Evolutionary conservation across 1,140 invertebrate species (phyloP), one percentile per base, ranked within the genome.

Genomic region (Ooceraea biroi): DNA sequence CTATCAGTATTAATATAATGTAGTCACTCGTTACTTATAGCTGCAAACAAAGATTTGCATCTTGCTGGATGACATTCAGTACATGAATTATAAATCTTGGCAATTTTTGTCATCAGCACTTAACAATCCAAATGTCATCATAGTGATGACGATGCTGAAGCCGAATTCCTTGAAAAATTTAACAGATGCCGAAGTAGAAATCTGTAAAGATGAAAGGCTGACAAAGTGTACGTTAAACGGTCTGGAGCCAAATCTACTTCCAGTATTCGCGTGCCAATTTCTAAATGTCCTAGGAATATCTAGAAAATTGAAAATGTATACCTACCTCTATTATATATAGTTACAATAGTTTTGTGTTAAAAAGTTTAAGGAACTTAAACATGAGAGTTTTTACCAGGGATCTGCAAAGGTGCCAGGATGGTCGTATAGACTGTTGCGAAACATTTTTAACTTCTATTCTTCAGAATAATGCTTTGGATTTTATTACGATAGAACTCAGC

Each of bases 241-340:
- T 14, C 86, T 95, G 2, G 85, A 93, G 36, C 82, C 92, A 0
- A 92, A 93, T 86, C 94, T 92, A 69, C 91, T 95, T 14, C 90
- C 93, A 0, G 92, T 93, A 3, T 86, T 96, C 2, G 94, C 94
- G 0, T 96, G 96, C 83, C 96, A 96, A 88, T 92, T 96, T 65
- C 89, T 96, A 3, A 93, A 95, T 44, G 95, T 96, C 0, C 90
- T 94, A 46, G 96, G 94, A 0, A 95, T 96, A 60, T 94, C 95
- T 0, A 78, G 93, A 96, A 84, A 95, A 93, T 95, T 96, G 91
- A 92, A 58, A 19, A 83, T 19, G 76, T 80, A 22, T 0, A 5
- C 3, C 1, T 76, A 77, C 30, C 3, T 66, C 65, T 60, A 55
- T 36, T 63, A 60, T 36, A 68, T n/a, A 14, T 11, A 58, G 50